Evolutionary conservation across 2,797 vertebrate species (phyloP).

Genomic region (Enteromius afrohamiltoni): DNA sequence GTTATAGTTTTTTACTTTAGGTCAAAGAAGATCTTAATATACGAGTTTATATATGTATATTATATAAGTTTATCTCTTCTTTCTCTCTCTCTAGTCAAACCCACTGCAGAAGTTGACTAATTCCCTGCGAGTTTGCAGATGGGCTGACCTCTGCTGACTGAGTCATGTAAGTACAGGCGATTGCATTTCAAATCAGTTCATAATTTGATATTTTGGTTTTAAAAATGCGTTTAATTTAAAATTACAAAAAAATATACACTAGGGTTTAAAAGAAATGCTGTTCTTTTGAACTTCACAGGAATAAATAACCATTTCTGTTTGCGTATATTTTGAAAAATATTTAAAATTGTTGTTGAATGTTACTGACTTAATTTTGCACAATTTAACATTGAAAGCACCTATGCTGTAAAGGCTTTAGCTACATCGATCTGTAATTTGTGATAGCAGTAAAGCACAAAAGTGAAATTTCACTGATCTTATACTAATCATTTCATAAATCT

Average conservation of each 20-base stretch:
- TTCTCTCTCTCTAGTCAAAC: neutral
- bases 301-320: too few species aligned
- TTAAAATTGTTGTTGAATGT: neutral
- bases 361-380: neutral
- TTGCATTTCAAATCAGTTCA: neutral
- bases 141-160: slow-evolving; percentile 9
- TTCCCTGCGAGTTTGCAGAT: neutral
- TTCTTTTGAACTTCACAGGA: neutral
- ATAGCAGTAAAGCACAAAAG: neutral
- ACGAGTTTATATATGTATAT: neutral
- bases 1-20: neutral
- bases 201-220: neutral
- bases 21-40: neutral
- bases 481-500: neutral
- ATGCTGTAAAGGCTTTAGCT: neutral
- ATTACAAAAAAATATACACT: too few species aligned
- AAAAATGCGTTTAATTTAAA: neutral
- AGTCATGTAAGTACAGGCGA: neutral
- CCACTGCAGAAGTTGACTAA: neutral
- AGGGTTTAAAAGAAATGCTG: too few species aligned
- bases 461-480: neutral
- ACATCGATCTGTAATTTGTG: neutral
- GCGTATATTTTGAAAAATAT: too few species aligned
- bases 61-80: neutral
- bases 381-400: neutral